Evolutionary conservation across 2,888 invertebrate genomes (phyloP).

Genomic region (Oegoconia quadripuncta): DNA sequence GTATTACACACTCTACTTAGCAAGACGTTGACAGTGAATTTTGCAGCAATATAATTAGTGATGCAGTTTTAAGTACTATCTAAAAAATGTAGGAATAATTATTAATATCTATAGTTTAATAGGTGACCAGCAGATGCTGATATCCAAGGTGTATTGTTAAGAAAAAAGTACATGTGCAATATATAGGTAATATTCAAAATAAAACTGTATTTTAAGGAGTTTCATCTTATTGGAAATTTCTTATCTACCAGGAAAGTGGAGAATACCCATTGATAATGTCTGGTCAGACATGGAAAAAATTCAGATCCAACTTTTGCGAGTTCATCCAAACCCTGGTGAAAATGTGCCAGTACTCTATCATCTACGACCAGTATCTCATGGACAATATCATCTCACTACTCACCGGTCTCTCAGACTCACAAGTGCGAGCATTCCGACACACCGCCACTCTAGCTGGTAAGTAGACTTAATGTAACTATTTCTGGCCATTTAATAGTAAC

Average conservation of each 20-base stretch:
- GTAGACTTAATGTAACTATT: conserved; percentile 9
- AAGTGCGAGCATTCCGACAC: conserved; percentile 95
- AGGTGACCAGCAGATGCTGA: too few relatives aligned
- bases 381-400: conserved; percentile 98
- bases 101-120: too few relatives aligned
- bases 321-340: conserved; percentile 97
- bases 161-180: too few relatives aligned
- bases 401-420: conserved; percentile 98
- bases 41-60: too few relatives aligned
- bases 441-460: conserved; percentile 94
- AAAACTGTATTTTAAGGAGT: too few relatives aligned
- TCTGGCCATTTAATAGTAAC: neutral
- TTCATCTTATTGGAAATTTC: neutral
- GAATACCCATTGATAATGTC: conserved; percentile 99
- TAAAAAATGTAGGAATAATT: too few relatives aligned
- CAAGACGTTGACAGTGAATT: too few relatives aligned
- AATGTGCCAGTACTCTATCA: conserved; percentile 99
- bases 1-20: too few relatives aligned
- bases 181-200: too few relatives aligned
- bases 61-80: too few relatives aligned
- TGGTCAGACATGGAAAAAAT: conserved; percentile 98
- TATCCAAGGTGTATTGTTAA: too few relatives aligned
- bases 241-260: conserved; percentile 90
- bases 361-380: conserved; percentile 99
- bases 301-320: conserved; percentile 96